A percentile compares a stretch with the other conserved stretches of the same genome.
phyloP scores from a whole-genome alignment of 1,140 invertebrate species.

The Drosophila nigrodunni region DNA sequence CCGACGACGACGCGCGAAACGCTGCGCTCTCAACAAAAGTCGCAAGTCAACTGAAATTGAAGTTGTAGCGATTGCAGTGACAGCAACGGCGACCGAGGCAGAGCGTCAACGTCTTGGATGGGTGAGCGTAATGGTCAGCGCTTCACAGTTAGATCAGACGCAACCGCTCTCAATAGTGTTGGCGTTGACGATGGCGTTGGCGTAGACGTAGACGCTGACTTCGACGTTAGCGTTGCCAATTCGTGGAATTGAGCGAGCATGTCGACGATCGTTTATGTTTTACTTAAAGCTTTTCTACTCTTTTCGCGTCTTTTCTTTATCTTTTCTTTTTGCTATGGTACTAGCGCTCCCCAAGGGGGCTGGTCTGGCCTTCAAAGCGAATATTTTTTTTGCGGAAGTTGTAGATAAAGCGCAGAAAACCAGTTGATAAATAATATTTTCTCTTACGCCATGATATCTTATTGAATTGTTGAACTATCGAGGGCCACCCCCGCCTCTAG shows the following conservation, averaged over 20 bases:
- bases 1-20: constrained; percentile 34
- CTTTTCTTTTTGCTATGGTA: constrained; percentile 30
- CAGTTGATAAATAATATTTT: constrained; percentile 8
- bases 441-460: constrained; percentile 6
- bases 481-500: neutral
- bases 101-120: constrained; percentile 39
- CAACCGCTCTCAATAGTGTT: constrained; percentile 27
- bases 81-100: constrained; percentile 15
- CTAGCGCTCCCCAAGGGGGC: constrained; percentile 20
- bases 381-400: constrained; percentile 32
- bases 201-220: constrained; percentile 3
- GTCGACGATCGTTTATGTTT: constrained; percentile 31
- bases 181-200: constrained; percentile 1
- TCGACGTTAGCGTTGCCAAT: constrained; percentile 16
- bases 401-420: constrained; percentile 32
- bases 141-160: constrained; percentile 59
- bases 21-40: constrained; percentile 60
- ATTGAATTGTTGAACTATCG: neutral
- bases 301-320: neutral
- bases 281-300: constrained; percentile 28
- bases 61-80: constrained; percentile 57
- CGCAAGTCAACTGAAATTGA: constrained; percentile 62
- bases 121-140: constrained; percentile 61
- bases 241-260: constrained; percentile 35
- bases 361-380: constrained; percentile 34